phyloP scores from a whole-genome alignment of 2,888 invertebrate species.

The Hedya salicella region DNA sequence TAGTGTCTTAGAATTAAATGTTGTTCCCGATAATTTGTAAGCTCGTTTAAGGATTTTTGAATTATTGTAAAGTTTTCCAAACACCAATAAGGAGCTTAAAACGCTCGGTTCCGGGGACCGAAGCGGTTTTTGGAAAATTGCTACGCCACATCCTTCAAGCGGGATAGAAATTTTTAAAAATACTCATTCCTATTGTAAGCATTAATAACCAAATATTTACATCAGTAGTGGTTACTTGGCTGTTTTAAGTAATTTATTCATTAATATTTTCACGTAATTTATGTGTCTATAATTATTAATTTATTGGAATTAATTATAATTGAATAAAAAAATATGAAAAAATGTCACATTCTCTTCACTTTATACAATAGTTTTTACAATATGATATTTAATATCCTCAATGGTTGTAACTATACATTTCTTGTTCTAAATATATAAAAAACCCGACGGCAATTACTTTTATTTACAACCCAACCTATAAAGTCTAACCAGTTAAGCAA shows the following conservation, averaged over 20 bases:
- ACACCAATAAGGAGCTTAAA: constrained; percentile 45
- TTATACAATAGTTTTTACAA: constrained; percentile 86
- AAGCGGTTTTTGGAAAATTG: constrained; percentile 64
- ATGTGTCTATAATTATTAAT: constrained; percentile 84
- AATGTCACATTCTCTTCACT: constrained; percentile 84
- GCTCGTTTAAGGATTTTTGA: constrained; percentile 65
- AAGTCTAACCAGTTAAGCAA: no score
- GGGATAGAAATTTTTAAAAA: constrained; percentile 74
- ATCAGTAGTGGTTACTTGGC: constrained; percentile 82
- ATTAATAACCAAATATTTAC: constrained; percentile 83
- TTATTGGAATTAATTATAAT: constrained; percentile 82
- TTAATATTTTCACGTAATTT: constrained; percentile 84
- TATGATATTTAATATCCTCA: constrained; percentile 86
- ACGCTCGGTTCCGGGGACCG: constrained; percentile 42
- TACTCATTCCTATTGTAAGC: constrained; percentile 82
- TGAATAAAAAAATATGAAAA: constrained; percentile 78
- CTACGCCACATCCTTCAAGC: constrained; percentile 66
- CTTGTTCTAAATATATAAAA: constrained; percentile 86
- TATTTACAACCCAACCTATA: constrained; percentile 50
- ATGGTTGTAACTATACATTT: constrained; percentile 86
- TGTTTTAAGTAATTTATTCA: constrained; percentile 82
- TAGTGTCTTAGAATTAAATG: constrained; percentile 79
- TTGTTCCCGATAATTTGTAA: constrained; percentile 83
- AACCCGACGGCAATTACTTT: constrained; percentile 64
- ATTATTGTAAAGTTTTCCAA: constrained; percentile 64